Conservation (phyloP, 2,113 vertebrate species). For the Thalassarche chlororhynchos region DNA sequence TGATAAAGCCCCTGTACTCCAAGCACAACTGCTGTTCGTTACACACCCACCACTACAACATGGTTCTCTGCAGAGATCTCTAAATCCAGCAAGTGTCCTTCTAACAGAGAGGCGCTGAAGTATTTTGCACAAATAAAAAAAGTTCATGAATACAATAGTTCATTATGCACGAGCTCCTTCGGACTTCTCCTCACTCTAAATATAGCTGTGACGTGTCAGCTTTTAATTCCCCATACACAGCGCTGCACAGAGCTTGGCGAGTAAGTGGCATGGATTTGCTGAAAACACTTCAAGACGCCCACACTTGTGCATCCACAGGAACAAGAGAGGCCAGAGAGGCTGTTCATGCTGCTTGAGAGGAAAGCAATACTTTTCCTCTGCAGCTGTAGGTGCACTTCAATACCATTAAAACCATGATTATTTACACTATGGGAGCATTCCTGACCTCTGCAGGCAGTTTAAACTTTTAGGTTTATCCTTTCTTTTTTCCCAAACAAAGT, state of each 20-base stretch:
- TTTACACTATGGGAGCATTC: neutral
- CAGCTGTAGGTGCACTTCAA: neutral
- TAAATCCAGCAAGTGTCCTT: neutral
- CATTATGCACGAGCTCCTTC: fast-evolving
- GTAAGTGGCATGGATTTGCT: neutral
- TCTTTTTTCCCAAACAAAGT: neutral
- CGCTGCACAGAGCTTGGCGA: fast-evolving
- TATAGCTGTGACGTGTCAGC: fast-evolving
- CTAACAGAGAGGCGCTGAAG: neutral
- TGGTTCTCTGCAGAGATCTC: neutral
- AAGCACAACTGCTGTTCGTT: neutral
- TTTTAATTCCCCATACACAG: neutral
- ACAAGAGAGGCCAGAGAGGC: neutral
- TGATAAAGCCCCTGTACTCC: neutral
- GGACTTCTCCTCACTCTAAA: neutral
- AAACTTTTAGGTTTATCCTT: neutral
- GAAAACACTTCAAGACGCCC: neutral
- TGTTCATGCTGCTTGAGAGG: neutral
- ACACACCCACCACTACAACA: neutral
- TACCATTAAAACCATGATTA: neutral
- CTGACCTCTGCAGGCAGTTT: neutral
- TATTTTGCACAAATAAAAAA: neutral
- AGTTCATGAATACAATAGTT: neutral
- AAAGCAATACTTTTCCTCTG: neutral
- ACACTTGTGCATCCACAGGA: neutral